Conservation (phyloP, 2,113 vertebrate genomes). For the Numida meleagris region DNA sequence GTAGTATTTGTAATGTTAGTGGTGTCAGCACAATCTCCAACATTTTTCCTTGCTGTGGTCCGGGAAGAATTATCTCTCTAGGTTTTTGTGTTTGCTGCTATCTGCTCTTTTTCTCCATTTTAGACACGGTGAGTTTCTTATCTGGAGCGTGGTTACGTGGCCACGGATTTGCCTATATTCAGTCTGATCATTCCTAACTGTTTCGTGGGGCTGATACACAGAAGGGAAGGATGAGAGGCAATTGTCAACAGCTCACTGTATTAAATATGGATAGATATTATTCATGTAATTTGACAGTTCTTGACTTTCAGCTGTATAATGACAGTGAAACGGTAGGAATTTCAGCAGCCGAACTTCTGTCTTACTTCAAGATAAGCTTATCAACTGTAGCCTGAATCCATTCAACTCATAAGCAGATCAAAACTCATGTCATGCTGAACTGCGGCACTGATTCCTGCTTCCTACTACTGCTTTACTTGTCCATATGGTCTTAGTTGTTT, state of each 20-base stretch:
- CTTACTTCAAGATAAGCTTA: conserved; percentile 69
- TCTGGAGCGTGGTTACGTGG: not conserved
- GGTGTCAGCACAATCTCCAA: conserved; percentile 12
- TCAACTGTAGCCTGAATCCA: conserved; percentile 51
- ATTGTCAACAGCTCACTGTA: conserved; percentile 63
- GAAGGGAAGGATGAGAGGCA: conserved; percentile 39
- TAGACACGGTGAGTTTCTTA: conserved; percentile 16
- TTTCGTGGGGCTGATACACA: not conserved
- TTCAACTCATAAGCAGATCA: conserved; percentile 12
- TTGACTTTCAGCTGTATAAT: conserved; percentile 70
- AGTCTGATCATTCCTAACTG: conserved; percentile 12
- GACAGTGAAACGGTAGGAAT: conserved; percentile 61
- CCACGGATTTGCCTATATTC: conserved; percentile 30
- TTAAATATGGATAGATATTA: conserved; percentile 69
- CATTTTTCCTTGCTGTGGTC: not conserved
- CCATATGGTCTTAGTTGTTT: conserved; percentile 10
- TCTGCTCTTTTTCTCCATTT: conserved; percentile 36
- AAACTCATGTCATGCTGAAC: not conserved
- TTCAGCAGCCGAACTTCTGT: conserved; percentile 68
- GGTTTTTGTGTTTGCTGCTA: not conserved
- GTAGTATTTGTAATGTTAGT: not conserved
- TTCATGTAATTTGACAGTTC: conserved; percentile 72
- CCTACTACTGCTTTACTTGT: not conserved
- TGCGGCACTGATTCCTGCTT: not conserved
- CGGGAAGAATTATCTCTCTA: conserved; percentile 29